Conservation (phyloP, 2,797 vertebrate genomes). For the Liasis olivaceus region DNA sequence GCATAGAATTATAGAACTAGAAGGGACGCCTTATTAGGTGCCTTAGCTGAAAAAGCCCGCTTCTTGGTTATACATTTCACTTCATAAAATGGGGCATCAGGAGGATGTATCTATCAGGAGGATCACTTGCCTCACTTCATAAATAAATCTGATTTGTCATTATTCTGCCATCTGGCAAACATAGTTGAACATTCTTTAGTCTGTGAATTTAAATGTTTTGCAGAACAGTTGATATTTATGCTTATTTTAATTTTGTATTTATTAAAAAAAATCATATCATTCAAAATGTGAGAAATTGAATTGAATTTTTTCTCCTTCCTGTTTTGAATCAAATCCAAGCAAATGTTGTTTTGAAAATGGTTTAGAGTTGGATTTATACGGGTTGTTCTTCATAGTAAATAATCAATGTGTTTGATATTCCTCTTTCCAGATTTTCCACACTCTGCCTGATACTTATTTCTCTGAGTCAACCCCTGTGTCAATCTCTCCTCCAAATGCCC, state of each 20-base stretch:
- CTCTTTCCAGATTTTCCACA: constrained; percentile 90
- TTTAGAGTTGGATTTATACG: constrained; percentile 58
- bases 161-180: constrained; percentile 35
- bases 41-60: neutral
- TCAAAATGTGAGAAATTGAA: constrained; percentile 59
- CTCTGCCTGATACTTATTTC: constrained; percentile 82
- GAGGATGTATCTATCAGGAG: neutral
- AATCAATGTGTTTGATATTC: constrained; percentile 68
- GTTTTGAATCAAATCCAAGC: constrained; percentile 64
- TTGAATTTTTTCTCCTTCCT: constrained; percentile 56
- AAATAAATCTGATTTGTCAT: neutral
- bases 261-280: constrained; percentile 45
- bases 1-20: neutral
- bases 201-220: constrained; percentile 50
- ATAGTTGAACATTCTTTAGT: constrained; percentile 41
- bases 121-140: constrained; percentile 28
- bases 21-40: neutral
- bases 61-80: neutral
- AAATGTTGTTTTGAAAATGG: constrained; percentile 64
- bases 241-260: constrained; percentile 49
- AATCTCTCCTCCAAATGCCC: constrained; percentile 81
- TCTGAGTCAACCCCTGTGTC: constrained; percentile 75
- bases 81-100: neutral
- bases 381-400: constrained; percentile 64
- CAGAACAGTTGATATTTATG: constrained; percentile 57